phyloP scores from a whole-genome alignment of 2,113 vertebrate species.

The zebrafish (Danio rerio) region DNA sequence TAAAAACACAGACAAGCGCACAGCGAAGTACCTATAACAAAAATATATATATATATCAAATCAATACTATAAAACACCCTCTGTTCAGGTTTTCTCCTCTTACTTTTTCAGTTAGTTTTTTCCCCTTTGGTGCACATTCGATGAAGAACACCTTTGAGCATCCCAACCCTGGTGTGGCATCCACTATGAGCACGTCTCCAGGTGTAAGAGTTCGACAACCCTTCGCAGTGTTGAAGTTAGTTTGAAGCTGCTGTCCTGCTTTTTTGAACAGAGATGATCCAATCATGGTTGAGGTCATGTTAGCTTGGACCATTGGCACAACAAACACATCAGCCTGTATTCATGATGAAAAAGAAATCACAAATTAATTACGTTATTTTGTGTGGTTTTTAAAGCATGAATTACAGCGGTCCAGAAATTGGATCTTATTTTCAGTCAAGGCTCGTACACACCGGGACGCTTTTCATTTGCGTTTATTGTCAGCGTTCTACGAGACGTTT shows the following conservation, averaged over 20 bases:
- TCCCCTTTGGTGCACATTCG: constrained; percentile 66
- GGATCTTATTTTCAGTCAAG: too few species aligned
- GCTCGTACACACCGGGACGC: too few species aligned
- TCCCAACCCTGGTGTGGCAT: constrained; percentile 48
- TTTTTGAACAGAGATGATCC: constrained; percentile 57
- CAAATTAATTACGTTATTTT: too few species aligned
- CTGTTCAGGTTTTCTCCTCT: not conserved
- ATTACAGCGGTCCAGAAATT: too few species aligned
- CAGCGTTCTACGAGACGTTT: too few species aligned
- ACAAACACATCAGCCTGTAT: constrained; percentile 68
- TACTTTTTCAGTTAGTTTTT: constrained; percentile 58
- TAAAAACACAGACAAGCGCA: constrained; percentile 62
- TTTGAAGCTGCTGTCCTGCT: constrained; percentile 58
- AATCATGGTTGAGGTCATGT: constrained; percentile 59
- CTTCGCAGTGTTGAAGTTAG: constrained; percentile 44
- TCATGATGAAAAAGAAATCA: not conserved
- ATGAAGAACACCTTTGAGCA: constrained; percentile 70
- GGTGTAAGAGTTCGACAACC: not conserved
- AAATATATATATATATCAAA: not conserved
- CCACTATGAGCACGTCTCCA: constrained; percentile 67
- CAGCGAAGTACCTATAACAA: constrained; percentile 59
- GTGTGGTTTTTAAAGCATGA: too few species aligned
- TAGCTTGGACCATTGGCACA: constrained; percentile 61
- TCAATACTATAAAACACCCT: not conserved
- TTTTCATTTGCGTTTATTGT: too few species aligned